phyloP scores from a whole-genome alignment of 1,140 invertebrate genomes.

The Melanaphis sacchari region DNA sequence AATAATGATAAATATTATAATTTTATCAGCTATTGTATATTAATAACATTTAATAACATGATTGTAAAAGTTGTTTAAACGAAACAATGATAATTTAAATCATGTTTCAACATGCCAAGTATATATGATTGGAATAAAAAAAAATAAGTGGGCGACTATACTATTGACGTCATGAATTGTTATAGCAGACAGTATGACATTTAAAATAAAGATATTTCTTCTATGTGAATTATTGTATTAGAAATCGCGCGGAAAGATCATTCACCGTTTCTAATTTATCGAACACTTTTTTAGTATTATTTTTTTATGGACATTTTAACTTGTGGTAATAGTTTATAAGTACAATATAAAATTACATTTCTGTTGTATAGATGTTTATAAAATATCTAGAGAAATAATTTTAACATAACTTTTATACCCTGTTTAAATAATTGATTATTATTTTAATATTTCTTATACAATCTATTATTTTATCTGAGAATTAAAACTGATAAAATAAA shows the following conservation, averaged over 20 bases:
- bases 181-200: conserved; percentile 19
- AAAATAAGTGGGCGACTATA: conserved; percentile 24
- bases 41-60: background rate
- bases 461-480: background rate
- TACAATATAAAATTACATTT: background rate
- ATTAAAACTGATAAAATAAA: background rate
- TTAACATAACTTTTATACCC: background rate
- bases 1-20: background rate
- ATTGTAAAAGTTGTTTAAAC: background rate
- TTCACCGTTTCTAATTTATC: conserved; percentile 22
- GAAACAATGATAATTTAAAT: background rate
- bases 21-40: background rate
- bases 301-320: background rate
- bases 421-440: background rate
- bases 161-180: conserved; percentile 27
- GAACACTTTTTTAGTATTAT: conserved; percentile 28
- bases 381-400: background rate
- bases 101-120: background rate
- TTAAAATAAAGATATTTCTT: conserved; percentile 37
- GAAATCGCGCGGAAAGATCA: conserved; percentile 34
- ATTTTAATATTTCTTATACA: background rate
- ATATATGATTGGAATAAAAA: background rate
- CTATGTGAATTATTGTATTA: background rate
- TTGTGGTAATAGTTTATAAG: background rate
- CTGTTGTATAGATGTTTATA: background rate